Evolutionary conservation across 30 jellyfish, hydroid and myxozoan species (phyloP).

Genomic region (Turritopsis rubra): DNA sequence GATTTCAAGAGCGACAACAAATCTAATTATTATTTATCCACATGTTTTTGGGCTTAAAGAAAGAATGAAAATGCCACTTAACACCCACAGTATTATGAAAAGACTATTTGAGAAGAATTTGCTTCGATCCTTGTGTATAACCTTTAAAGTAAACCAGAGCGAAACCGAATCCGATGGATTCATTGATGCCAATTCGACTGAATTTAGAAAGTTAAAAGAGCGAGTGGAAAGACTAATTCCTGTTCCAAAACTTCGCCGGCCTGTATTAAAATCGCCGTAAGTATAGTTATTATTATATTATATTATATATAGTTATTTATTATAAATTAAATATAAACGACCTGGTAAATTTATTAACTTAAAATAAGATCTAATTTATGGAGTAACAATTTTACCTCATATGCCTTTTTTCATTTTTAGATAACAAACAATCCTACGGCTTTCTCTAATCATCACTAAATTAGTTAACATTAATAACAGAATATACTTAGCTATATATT

Average conservation of each 20-base stretch:
- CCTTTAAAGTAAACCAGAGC: background rate
- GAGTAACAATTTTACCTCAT: no score
- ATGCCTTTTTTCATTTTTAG: no score
- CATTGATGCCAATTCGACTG: background rate
- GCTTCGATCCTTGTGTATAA: background rate
- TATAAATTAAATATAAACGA: no score
- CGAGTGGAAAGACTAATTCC: background rate
- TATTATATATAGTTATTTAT: no score
- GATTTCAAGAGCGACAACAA: background rate
- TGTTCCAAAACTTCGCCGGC: background rate
- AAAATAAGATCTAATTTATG: no score
- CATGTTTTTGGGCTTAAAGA: background rate
- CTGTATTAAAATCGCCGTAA: background rate
- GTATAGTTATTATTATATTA: background rate
- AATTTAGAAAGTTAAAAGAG: background rate
- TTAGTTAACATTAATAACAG: no score
- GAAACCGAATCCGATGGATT: background rate
- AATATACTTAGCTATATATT: no score
- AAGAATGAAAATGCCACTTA: background rate
- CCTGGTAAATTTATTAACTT: background rate
- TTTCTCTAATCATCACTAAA: no score
- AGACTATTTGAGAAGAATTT: background rate
- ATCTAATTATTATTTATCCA: background rate
- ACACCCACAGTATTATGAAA: background rate
- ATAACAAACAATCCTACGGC: no score